A percentile compares a stretch with the other conserved stretches of the same genome.
These are phyloP conservation scores for Todus mexicanus DNA, from an alignment of 2,797 vertebrate genomes.

Conservation along the genomic window DNA sequence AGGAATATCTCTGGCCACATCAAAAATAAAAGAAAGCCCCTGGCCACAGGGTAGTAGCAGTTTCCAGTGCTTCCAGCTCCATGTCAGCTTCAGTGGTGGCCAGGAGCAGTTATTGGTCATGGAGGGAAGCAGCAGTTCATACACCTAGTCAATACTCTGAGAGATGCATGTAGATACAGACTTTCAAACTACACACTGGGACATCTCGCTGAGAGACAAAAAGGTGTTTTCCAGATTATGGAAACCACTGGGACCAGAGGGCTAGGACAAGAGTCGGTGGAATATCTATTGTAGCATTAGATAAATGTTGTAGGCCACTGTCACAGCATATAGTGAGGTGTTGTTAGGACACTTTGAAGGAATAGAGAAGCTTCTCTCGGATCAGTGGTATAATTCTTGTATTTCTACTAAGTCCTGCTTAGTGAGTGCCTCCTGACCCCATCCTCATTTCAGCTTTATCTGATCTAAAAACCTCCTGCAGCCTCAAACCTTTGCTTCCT, in stretches of 20 bases:
- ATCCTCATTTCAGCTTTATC: background rate
- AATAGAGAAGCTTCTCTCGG: background rate
- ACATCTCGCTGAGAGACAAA: background rate
- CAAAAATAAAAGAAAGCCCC: background rate
- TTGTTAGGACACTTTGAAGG: background rate
- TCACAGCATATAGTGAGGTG: background rate
- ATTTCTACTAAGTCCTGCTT: background rate
- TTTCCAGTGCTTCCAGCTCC: background rate
- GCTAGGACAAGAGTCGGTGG: background rate
- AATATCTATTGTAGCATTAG: background rate
- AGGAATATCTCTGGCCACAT: background rate
- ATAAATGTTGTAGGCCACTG: background rate
- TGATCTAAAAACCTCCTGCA: background rate
- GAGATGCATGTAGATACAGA: background rate
- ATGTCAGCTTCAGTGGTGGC: background rate
- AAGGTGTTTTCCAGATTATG: background rate
- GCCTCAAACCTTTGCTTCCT: background rate
- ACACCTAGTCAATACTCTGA: background rate
- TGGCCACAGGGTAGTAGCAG: background rate
- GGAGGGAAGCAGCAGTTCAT: accelerated
- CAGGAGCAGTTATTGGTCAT: background rate
- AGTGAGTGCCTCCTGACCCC: background rate
- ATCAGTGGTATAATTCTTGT: background rate
- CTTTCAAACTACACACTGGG: background rate
- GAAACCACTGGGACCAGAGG: background rate